Base-by-base conservation (phyloP, 2,888 invertebrate species). In the Trileptium ribeirensis region DNA sequence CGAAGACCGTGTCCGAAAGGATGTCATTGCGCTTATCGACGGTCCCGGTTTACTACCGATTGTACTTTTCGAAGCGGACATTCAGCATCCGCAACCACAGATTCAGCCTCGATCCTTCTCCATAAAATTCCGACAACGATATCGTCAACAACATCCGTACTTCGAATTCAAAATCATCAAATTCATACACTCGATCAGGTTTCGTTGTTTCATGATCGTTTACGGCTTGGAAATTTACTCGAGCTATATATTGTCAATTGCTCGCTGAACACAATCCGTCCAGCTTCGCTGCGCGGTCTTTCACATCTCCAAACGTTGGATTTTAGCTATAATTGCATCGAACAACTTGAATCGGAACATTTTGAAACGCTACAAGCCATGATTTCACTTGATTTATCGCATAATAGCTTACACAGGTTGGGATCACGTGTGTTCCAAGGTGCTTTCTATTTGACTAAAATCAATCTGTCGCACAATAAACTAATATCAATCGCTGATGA, bases 191-290 rank as follows among this genome's bases (percentile, higher is more conserved):
- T 75, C 36, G 36, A 38, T 36, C 29, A 34, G n/a, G 33, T n/a
- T 34, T 8, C 8, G 39, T 38, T 38, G 3, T 75, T 75, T n/a
- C 33, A n/a, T 36, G 36, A 75, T 29, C 77, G 36, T 36, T n/a
- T n/a, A n/a, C 33, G 77, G n/a, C 77, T 75, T 29, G 77, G n/a
- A 38, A 75, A 75, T 38, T 38, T 75, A 36, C 38, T 75, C 34
- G 77, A 75, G 38, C 77, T 75, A 8, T 3, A n/a, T 8, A 3
- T 75, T 8, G n/a, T 8, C 2, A 75, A 75, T 38, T 75, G 77
- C 77, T 38, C 38, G 29, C 36, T 75, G 2, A 36, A n/a, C 39
- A 34, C 3, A 8, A 3, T 75, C 15, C 2, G 37, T n/a, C 38
- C 77, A 37, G 29, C 24, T 37, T 3, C 77, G 3, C n/a, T 75